phyloP scores from a whole-genome alignment of 2,888 invertebrate genomes.

The Plagiodera versicolora region DNA sequence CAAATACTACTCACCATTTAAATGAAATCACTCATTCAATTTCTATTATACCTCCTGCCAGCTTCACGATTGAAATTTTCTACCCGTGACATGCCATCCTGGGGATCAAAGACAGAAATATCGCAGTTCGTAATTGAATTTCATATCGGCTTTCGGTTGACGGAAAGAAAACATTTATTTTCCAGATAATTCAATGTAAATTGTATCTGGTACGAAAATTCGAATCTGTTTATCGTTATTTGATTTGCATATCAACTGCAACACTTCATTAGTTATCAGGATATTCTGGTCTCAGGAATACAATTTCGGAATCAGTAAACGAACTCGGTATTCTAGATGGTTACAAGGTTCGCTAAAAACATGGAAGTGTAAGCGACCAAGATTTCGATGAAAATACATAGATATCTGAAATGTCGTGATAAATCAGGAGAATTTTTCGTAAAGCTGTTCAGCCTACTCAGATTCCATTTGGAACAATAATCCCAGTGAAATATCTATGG shows the following conservation, averaged over 20 bases:
- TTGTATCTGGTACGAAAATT: conserved; percentile 11
- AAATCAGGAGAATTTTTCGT: too few relatives aligned
- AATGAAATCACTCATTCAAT: conserved; percentile 42
- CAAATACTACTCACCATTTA: conserved; percentile 39
- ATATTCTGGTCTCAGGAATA: not conserved
- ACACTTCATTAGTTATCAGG: conserved; percentile 6
- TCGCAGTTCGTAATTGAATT: conserved; percentile 25
- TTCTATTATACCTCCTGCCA: conserved; percentile 42
- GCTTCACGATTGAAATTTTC: conserved; percentile 34
- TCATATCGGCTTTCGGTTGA: conserved; percentile 16
- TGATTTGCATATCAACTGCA: conserved; percentile 6
- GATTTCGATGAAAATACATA: too few relatives aligned
- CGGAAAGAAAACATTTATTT: conserved; percentile 9
- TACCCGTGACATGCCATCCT: conserved; percentile 20
- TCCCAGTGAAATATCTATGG: too few relatives aligned
- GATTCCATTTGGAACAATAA: too few relatives aligned
- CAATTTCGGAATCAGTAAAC: not conserved
- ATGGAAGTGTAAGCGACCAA: too few relatives aligned
- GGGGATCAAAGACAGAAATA: conserved; percentile 22
- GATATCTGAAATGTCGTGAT: too few relatives aligned
- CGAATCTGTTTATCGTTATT: conserved; percentile 4
- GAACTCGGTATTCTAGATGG: not conserved
- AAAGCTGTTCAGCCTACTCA: too few relatives aligned
- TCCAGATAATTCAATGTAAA: conserved; percentile 16
- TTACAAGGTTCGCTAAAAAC: too few relatives aligned